Percentiles rank a stretch among this genome's conserved stretches.
Evolutionary conservation across 1,140 invertebrate species (phyloP).

Genomic region (Goniozus legneri): DNA sequence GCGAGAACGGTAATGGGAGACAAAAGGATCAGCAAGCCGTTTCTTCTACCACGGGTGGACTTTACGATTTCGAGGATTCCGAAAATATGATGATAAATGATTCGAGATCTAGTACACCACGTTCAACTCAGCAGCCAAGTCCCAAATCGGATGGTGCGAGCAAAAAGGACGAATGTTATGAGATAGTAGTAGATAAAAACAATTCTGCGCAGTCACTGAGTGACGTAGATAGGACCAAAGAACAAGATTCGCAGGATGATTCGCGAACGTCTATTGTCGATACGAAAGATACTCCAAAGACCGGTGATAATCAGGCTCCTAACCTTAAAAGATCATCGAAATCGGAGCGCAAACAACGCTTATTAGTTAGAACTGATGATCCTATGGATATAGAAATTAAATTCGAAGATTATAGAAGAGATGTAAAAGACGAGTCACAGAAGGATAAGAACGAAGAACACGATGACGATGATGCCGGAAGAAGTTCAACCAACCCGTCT

Average conservation of each 20-base stretch:
- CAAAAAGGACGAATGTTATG: slow-evolving; percentile 37
- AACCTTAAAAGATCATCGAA: slow-evolving; percentile 42
- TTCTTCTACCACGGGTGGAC: slow-evolving; percentile 19
- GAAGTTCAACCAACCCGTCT: slow-evolving; percentile 47
- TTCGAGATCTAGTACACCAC: slow-evolving; percentile 30
- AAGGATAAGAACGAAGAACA: slow-evolving; percentile 46
- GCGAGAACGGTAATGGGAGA: slow-evolving; percentile 26
- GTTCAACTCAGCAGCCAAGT: slow-evolving; percentile 28
- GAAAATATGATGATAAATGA: slow-evolving; percentile 32
- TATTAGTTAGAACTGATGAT: slow-evolving; percentile 45
- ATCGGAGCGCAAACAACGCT: slow-evolving; percentile 44
- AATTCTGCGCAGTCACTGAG: slow-evolving; percentile 9
- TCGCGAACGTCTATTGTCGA: background rate
- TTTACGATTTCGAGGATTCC: slow-evolving; percentile 42
- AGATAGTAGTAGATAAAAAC: slow-evolving; percentile 28
- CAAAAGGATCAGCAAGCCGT: slow-evolving; percentile 14
- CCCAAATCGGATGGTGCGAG: slow-evolving; percentile 20
- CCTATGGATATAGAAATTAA: slow-evolving; percentile 44
- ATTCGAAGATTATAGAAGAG: slow-evolving; percentile 41
- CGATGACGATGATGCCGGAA: slow-evolving; percentile 45
- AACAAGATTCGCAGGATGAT: background rate
- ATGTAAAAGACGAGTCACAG: slow-evolving; percentile 29
- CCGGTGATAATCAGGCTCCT: slow-evolving; percentile 21
- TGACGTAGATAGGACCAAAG: slow-evolving; percentile 5
- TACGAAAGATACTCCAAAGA: slow-evolving; percentile 26